These are phyloP conservation scores for Buceros bicornis DNA, from an alignment of 2,797 vertebrate genomes.

Conservation along the genomic window DNA sequence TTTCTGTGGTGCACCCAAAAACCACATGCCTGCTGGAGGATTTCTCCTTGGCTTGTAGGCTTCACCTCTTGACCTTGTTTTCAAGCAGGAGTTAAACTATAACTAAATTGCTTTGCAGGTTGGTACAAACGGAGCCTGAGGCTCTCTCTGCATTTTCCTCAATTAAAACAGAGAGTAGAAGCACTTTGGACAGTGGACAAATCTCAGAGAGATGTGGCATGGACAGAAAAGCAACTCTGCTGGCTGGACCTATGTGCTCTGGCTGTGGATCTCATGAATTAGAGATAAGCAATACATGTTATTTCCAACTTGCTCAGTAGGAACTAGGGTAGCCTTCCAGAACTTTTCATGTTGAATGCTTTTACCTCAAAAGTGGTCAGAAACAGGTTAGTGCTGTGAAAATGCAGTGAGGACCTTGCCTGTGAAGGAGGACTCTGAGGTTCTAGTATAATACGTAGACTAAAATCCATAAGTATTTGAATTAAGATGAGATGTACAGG, in stretches of 20 bases:
- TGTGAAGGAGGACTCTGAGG: neutral
- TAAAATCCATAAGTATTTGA: neutral
- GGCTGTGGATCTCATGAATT: neutral
- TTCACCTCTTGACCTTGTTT: slow-evolving; percentile 70
- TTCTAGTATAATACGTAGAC: neutral
- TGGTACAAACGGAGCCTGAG: slow-evolving; percentile 55
- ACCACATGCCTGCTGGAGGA: slow-evolving; percentile 2
- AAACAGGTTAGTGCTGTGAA: neutral
- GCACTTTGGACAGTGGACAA: slow-evolving; percentile 32
- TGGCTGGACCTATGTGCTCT: neutral
- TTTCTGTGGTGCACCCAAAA: slow-evolving; percentile 30
- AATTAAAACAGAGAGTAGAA: slow-evolving; percentile 59
- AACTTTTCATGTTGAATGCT: neutral
- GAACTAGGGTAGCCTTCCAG: neutral
- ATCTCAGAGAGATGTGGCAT: neutral
- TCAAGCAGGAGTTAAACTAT: slow-evolving; percentile 72
- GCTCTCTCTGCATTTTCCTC: slow-evolving; percentile 33
- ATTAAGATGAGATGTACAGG: neutral
- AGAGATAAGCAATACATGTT: neutral
- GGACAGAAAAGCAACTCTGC: neutral
- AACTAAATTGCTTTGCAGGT: slow-evolving; percentile 48
- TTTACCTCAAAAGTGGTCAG: neutral
- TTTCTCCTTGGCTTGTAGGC: slow-evolving; percentile 34
- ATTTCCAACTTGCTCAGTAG: neutral
- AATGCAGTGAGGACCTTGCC: neutral